A percentile compares a stretch with the other conserved stretches of the same genome.
phyloP scores from a whole-genome alignment of 2,113 vertebrate species.

The Toxotes jaculatrix region DNA sequence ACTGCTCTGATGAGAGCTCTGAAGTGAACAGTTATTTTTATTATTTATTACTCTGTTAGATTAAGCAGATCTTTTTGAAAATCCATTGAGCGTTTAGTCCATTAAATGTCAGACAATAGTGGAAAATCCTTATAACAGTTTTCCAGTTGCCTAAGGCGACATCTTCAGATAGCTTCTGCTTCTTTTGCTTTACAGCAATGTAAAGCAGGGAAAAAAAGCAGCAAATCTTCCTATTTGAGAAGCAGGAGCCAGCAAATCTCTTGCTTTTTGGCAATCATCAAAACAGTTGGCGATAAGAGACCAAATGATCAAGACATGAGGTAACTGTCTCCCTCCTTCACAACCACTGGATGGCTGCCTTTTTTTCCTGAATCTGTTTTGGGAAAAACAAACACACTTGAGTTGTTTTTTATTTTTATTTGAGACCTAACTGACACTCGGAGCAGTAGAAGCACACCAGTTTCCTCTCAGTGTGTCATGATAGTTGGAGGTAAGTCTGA shows the following conservation, averaged over 20 bases:
- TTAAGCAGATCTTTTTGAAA: background rate
- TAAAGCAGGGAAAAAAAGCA: no score
- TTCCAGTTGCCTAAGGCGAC: no score
- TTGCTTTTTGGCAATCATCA: background rate
- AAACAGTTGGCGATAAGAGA: background rate
- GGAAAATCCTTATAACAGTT: background rate
- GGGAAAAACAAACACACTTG: no score
- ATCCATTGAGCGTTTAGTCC: background rate
- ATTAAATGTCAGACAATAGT: background rate
- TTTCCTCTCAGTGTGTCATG: constrained; percentile 24
- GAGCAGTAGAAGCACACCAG: background rate
- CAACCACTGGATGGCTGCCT: no score
- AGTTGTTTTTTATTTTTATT: background rate
- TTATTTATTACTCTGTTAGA: background rate
- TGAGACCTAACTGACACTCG: background rate
- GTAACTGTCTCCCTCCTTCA: background rate
- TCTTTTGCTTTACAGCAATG: no score
- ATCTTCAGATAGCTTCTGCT: background rate
- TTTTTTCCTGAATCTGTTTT: background rate
- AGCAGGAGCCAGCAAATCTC: no score
- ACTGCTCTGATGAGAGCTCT: background rate
- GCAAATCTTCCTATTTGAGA: no score
- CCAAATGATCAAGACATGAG: no score
- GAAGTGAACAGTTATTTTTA: background rate
- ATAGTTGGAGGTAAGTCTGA: constrained; percentile 51